Evolutionary conservation across 2,113 vertebrate genomes (phyloP).

Genomic region (Pelmatolapia mariae): DNA sequence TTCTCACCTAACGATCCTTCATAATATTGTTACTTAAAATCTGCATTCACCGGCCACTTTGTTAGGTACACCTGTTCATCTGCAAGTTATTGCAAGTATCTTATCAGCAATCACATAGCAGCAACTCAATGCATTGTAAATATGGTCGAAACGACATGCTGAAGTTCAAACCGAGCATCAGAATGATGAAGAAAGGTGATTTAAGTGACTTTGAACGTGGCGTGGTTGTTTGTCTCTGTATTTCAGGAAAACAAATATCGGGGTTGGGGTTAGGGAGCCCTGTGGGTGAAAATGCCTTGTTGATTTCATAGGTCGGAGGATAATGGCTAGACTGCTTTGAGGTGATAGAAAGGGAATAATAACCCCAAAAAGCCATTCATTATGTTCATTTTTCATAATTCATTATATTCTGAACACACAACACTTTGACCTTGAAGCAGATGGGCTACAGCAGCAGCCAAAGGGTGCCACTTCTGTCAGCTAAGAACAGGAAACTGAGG

Average conservation of each 20-base stretch:
- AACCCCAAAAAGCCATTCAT: neutral
- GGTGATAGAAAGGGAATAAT: neutral
- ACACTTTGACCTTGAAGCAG: neutral
- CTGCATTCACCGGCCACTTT: neutral
- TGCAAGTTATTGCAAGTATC: neutral
- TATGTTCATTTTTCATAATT: neutral
- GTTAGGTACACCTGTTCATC: neutral
- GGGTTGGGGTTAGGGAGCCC: neutral
- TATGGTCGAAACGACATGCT: neutral
- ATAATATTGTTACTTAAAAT: neutral
- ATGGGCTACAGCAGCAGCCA: neutral
- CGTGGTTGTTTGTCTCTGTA: neutral
- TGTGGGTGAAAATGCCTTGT: neutral
- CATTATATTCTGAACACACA: neutral
- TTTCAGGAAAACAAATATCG: neutral
- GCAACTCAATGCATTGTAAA: neutral
- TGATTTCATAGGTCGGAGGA: neutral
- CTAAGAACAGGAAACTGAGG: neutral
- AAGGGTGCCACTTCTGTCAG: neutral
- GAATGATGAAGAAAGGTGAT: neutral
- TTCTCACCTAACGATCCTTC: neutral
- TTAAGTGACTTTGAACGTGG: neutral
- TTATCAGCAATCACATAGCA: neutral
- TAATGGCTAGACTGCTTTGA: neutral
- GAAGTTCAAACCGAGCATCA: neutral